phyloP scores from a whole-genome alignment of 1,140 invertebrate species.

The Muscidifurax raptorellus region DNA sequence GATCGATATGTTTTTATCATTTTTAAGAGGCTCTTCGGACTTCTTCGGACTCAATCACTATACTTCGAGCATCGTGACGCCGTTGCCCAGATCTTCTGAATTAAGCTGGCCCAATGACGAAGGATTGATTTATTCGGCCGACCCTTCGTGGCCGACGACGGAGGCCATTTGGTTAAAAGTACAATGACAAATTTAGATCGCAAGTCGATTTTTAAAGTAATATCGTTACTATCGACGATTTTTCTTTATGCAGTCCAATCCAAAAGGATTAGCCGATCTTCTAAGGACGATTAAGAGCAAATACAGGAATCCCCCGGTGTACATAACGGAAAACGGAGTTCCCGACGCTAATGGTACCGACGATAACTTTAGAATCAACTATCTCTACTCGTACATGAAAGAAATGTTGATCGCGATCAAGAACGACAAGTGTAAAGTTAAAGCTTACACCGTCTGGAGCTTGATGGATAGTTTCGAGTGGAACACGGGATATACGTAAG shows the following conservation, averaged over 20 bases:
- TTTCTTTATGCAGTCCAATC: slow-evolving; percentile 70
- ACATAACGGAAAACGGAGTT: slow-evolving; percentile 85
- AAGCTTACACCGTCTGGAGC: slow-evolving; percentile 82
- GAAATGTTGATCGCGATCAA: slow-evolving; percentile 81
- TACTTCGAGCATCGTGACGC: neutral
- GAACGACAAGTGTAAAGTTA: slow-evolving; percentile 80
- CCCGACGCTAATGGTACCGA: slow-evolving; percentile 57
- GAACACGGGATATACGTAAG: slow-evolving; percentile 80
- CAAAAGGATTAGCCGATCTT: slow-evolving; percentile 81
- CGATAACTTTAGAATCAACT: slow-evolving; percentile 64
- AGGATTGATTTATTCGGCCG: slow-evolving; percentile 52
- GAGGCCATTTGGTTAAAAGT: slow-evolving; percentile 69
- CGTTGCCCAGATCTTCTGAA: slow-evolving; percentile 49
- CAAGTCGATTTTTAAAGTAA: too few species aligned
- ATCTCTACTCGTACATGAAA: slow-evolving; percentile 79
- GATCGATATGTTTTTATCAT: neutral
- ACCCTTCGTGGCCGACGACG: slow-evolving; percentile 60
- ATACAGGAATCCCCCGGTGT: slow-evolving; percentile 81
- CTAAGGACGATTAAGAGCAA: slow-evolving; percentile 82
- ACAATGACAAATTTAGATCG: neutral
- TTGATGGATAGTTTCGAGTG: slow-evolving; percentile 90
- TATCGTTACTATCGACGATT: neutral
- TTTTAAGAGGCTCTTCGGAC: neutral
- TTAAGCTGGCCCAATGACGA: slow-evolving; percentile 52
- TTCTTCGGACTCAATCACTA: slow-evolving; percentile 39